Percentiles rank a stretch among this genome's conserved stretches.
Conservation (phyloP, 2,888 invertebrate species). For the Poecilobothrus nobilitatus region DNA sequence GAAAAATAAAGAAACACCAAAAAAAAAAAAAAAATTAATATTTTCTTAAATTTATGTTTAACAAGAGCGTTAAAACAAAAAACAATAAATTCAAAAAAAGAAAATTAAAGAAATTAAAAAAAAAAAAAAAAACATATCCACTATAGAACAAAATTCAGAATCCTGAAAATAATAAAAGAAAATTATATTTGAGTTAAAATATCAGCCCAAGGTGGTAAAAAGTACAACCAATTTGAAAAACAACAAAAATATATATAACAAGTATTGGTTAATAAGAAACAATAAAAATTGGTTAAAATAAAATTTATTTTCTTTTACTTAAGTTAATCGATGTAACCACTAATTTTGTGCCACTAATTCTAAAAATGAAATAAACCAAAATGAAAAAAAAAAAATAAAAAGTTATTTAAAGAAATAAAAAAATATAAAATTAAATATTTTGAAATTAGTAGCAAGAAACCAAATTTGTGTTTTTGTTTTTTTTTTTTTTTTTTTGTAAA, state of each 20-base stretch:
- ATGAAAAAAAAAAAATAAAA: too few relatives aligned
- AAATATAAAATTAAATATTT: too few relatives aligned
- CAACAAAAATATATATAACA: neutral
- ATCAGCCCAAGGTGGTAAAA: neutral
- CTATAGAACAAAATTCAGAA: neutral
- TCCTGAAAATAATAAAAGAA: neutral
- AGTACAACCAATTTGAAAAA: neutral
- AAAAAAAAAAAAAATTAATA: slow-evolving; percentile 28
- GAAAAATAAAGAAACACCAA: too few relatives aligned
- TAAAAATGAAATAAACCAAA: neutral
- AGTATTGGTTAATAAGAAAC: neutral
- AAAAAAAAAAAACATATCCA: neutral
- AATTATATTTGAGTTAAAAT: slow-evolving; percentile 5
- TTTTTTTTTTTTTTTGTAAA: too few relatives aligned
- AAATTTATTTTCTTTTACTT: neutral
- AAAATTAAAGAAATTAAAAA: neutral
- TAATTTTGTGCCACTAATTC: neutral
- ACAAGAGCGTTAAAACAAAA: neutral
- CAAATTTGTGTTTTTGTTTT: too few relatives aligned
- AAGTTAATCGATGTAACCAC: neutral
- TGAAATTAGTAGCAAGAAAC: too few relatives aligned
- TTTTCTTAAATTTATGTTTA: neutral
- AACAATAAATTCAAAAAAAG: too few relatives aligned
- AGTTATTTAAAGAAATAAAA: too few relatives aligned
- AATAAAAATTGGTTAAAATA: neutral